Base-by-base conservation (phyloP, 92 coral and sea anemone genomes). In the Bergia puertoricense region DNA sequence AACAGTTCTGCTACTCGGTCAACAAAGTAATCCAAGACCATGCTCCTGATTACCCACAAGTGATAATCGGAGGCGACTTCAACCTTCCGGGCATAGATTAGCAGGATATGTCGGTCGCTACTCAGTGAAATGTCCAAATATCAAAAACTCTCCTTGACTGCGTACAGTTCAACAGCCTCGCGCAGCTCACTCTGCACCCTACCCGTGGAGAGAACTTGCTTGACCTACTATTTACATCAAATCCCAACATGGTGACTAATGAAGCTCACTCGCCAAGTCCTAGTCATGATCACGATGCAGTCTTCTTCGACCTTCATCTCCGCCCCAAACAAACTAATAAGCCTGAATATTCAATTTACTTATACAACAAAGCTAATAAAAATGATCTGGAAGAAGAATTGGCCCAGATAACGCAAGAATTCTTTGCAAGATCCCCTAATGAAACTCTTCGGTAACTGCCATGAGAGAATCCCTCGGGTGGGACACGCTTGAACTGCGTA, bases 11-110 rank as follows among this genome's bases (percentile, higher is more conserved):
- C n/a, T n/a, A n/a, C n/a, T n/a, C n/a, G n/a, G n/a, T n/a, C n/a
- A n/a, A 89, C 84, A 69, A 83, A 6, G 62, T 81, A 6, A 72
- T 54, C 48, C n/a, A 22, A 75, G 74, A 76, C 6, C 91, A 88
- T 40, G 76, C 86, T 23, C 79, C 90, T n/a, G 73, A 38, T 39
- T 73, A 73, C 13, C 65, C 85, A 81, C 79, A 80, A 38, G 83
- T 88, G 8, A 30, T 76, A 54, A 46, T 76, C 57, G 77, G 79
- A n/a, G 78, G 65, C 50, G 88, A 89, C 69, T 76, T 83, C 56
- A 77, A 44, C n/a, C 81, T 77, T 14, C 75, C 91, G 9, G 91
- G 91, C 74, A 83, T 82, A 1, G 43, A 88, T 79, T 88, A 87
- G 90, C 23, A 67, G 71, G 80, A 69, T 46, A 88, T 69, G 79